These are phyloP conservation scores for Falco punctatus DNA, from an alignment of 2,113 vertebrate genomes.

Conservation along the genomic window DNA sequence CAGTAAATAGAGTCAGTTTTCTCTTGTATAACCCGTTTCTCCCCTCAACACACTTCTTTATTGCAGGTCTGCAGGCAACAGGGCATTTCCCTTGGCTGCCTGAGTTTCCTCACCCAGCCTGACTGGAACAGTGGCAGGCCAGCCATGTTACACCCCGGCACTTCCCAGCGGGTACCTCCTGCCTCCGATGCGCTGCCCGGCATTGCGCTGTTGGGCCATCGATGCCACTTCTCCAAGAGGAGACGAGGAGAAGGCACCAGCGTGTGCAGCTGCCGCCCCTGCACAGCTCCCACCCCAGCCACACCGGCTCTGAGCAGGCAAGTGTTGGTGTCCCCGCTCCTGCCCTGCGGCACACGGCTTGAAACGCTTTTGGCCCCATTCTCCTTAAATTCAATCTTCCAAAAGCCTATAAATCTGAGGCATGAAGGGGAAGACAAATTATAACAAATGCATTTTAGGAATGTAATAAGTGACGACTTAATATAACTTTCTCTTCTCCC, in stretches of 20 bases:
- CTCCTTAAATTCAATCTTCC: neutral
- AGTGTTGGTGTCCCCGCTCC: neutral
- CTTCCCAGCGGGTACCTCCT: neutral
- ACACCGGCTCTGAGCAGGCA: neutral
- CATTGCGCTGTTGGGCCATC: rapidly evolving
- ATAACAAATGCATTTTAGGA: neutral
- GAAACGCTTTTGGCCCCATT: neutral
- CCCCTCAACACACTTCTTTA: neutral
- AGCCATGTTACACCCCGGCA: too few species aligned
- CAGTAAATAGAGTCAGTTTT: neutral
- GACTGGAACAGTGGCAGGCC: neutral
- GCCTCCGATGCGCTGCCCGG: neutral
- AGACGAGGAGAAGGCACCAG: neutral
- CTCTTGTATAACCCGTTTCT: neutral
- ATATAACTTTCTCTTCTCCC: constrained; percentile 9
- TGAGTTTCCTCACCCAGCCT: neutral
- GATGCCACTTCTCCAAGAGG: neutral
- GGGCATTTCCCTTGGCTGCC: neutral
- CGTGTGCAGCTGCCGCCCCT: neutral
- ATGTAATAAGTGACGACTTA: constrained; percentile 26
- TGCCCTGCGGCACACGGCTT: neutral
- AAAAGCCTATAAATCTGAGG: neutral
- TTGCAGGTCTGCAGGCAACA: neutral
- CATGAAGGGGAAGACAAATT: neutral
- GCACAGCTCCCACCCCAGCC: neutral